Conservation (phyloP, 1,140 invertebrate species). For the Alviniconcha marisindica region DNA sequence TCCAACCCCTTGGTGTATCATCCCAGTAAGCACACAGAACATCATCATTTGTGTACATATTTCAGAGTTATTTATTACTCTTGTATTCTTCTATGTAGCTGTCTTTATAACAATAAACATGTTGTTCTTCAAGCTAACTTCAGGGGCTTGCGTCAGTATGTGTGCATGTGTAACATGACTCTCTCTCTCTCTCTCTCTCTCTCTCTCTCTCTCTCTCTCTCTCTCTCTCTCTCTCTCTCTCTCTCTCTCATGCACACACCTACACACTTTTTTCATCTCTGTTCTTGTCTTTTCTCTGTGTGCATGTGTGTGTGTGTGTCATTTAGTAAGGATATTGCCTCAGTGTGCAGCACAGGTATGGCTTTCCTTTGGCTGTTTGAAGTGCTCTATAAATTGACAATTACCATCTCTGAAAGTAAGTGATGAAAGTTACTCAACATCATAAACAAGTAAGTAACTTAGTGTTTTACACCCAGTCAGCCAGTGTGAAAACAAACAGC, state of each 20-base stretch:
- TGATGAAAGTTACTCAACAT: no score
- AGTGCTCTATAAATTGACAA: no score
- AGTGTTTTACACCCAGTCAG: no score
- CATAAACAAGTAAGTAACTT: no score
- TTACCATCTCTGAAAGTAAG: no score
- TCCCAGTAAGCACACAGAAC: background rate
- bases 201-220: background rate
- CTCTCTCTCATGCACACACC: background rate
- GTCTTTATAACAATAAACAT: constrained; percentile 13
- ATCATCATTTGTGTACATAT: constrained; percentile 20
- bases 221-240: background rate
- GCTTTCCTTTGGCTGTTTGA: no score
- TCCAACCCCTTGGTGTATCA: no score
- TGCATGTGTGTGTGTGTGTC: no score
- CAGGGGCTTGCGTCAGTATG: background rate
- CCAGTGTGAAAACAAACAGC: no score
- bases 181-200: background rate
- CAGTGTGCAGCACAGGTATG: no score
- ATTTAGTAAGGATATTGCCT: no score
- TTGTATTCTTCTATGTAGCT: constrained; percentile 18
- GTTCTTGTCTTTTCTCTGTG: background rate
- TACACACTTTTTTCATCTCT: background rate
- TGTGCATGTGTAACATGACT: background rate
- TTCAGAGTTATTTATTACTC: constrained; percentile 31
- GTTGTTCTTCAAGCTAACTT: background rate